Conservation (phyloP, 1,140 invertebrate species). For the Trichonephila clavipes region DNA sequence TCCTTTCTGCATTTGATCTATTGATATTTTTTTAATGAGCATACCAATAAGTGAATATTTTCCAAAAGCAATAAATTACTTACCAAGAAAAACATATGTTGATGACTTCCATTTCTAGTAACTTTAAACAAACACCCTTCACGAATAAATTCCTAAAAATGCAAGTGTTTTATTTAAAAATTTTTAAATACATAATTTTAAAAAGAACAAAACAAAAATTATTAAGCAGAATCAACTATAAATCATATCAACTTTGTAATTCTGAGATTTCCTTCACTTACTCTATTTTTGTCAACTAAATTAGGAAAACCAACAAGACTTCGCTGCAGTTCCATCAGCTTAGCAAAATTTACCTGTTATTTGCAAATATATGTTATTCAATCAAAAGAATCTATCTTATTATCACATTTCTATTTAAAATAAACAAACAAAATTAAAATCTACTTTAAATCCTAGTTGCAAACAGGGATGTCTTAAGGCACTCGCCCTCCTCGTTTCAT, state of each 20-base stretch:
- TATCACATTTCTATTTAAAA: no score
- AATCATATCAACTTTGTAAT: neutral
- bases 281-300: slow-evolving; percentile 84
- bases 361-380: no score
- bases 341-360: slow-evolving; percentile 88
- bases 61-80: slow-evolving; percentile 77
- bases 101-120: slow-evolving; percentile 94
- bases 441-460: no score
- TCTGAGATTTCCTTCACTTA: slow-evolving; percentile 75
- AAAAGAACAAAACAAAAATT: no score
- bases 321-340: slow-evolving; percentile 90
- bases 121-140: slow-evolving; percentile 96
- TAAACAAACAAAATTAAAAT: no score
- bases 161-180: neutral
- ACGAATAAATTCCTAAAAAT: slow-evolving; percentile 88
- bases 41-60: no score
- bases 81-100: slow-evolving; percentile 97
- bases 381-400: no score
- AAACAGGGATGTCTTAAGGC: no score
- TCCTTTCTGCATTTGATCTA: no score
- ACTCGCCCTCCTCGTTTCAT: no score
- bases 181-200: no score
- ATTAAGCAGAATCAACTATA: neutral
- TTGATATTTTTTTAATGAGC: no score
- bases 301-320: slow-evolving; percentile 91